These are phyloP conservation scores for Gobius niger DNA, from an alignment of 2,113 vertebrate genomes.

Conservation along the genomic window DNA sequence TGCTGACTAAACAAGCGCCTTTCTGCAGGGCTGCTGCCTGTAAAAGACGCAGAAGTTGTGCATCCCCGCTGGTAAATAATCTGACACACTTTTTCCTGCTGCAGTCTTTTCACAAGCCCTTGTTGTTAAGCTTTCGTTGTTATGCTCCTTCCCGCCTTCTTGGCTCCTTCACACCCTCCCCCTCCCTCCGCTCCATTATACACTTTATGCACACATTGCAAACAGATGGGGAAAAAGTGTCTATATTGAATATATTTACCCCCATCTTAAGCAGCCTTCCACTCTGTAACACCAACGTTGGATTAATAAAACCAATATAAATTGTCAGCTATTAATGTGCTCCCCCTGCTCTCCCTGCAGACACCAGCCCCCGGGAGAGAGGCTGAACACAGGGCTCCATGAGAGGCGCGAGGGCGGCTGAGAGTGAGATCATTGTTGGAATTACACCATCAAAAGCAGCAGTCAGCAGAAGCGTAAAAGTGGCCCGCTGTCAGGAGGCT, in stretches of 20 bases:
- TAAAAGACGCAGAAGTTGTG: conserved; percentile 58
- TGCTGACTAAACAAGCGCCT: conserved; percentile 71
- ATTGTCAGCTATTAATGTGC: conserved; percentile 74
- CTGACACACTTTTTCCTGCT: conserved; percentile 71
- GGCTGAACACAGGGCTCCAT: conserved; percentile 46
- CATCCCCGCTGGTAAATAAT: conserved; percentile 74
- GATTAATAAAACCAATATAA: conserved; percentile 79
- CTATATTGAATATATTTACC: conserved; percentile 52
- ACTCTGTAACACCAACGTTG: conserved; percentile 67
- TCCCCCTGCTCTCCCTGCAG: conserved; percentile 39
- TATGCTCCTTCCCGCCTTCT: conserved; percentile 56
- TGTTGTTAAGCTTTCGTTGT: conserved; percentile 59
- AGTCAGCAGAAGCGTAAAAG: conserved; percentile 60
- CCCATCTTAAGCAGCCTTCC: conserved; percentile 55
- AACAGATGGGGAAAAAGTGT: conserved; percentile 76
- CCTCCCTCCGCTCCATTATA: conserved; percentile 29
- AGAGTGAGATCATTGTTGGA: conserved; percentile 72
- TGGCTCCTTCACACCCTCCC: conserved; percentile 11
- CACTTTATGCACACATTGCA: conserved; percentile 61
- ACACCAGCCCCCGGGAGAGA: conserved; percentile 53
- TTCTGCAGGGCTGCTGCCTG: conserved; percentile 68
- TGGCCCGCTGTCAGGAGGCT: conserved; percentile 53
- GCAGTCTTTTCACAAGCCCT: conserved; percentile 66
- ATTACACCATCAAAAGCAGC: conserved; percentile 66
- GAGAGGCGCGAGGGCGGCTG: conserved; percentile 46